Evolutionary conservation across 1,140 invertebrate species (phyloP).

Genomic region (Bradysia coprophila): DNA sequence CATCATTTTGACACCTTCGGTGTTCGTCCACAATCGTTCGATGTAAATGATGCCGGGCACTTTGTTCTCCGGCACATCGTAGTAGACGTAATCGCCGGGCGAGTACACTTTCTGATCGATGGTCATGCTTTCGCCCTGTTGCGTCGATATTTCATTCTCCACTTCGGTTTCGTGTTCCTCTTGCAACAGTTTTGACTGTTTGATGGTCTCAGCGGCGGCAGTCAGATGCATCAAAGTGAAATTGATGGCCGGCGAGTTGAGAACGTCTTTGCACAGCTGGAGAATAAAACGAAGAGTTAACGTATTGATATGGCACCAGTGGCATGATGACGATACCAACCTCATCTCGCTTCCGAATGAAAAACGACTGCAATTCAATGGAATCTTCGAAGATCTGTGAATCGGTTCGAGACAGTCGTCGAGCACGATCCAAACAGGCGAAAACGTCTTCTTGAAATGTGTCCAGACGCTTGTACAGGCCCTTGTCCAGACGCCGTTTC

Average conservation of each 20-base stretch:
- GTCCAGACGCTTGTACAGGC: slow-evolving; percentile 81
- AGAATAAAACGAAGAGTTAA: neutral
- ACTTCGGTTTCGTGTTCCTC: slow-evolving; percentile 63
- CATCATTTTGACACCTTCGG: slow-evolving; percentile 68
- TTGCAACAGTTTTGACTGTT: slow-evolving; percentile 54
- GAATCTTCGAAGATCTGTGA: slow-evolving; percentile 92
- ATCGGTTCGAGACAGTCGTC: slow-evolving; percentile 71
- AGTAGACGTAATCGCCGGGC: slow-evolving; percentile 20
- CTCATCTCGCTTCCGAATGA: slow-evolving; percentile 58
- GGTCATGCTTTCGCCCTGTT: slow-evolving; percentile 19
- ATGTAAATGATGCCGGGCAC: slow-evolving; percentile 74
- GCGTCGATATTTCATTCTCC: slow-evolving; percentile 14
- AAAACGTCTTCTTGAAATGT: slow-evolving; percentile 95
- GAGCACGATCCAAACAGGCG: slow-evolving; percentile 74
- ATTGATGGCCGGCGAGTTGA: slow-evolving; percentile 72
- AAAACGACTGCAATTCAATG: slow-evolving; percentile 82
- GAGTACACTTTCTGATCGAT: slow-evolving; percentile 22
- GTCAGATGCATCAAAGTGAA: slow-evolving; percentile 58
- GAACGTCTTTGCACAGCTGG: slow-evolving; percentile 50
- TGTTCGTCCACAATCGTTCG: slow-evolving; percentile 70
- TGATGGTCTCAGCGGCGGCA: slow-evolving; percentile 51
- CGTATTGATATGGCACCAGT: neutral
- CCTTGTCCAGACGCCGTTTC: slow-evolving; percentile 66
- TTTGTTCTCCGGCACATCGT: slow-evolving; percentile 20
- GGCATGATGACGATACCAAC: neutral